Conservation (phyloP, 2,888 invertebrate species). For the Opisthograptis luteolata region DNA sequence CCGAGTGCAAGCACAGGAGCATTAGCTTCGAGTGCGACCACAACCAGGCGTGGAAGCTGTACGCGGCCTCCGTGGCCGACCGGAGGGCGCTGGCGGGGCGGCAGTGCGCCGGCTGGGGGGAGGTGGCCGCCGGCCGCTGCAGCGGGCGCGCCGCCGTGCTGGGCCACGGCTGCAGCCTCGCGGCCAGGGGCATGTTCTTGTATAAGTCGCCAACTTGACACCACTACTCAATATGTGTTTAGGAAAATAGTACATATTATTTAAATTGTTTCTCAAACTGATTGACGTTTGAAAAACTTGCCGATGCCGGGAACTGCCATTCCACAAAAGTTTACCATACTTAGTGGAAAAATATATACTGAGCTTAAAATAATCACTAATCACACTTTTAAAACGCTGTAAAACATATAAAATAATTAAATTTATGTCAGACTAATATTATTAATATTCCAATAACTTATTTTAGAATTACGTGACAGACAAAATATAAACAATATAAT, state of each 20-base stretch:
- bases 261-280: no score
- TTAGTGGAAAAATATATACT: no score
- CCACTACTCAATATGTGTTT: background rate
- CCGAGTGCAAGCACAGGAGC: conserved; percentile 45
- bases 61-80: conserved; percentile 51
- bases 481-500: no score
- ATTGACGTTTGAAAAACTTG: no score
- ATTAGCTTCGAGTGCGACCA: conserved; percentile 71
- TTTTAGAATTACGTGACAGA: no score
- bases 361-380: no score
- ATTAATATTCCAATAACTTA: no score
- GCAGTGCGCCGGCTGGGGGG: conserved; percentile 56
- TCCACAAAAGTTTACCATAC: no score
- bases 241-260: background rate
- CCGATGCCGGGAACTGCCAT: no score
- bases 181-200: conserved; percentile 59
- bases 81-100: conserved; percentile 48
- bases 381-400: no score
- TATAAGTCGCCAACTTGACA: conserved; percentile 49
- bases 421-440: no score
- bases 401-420: no score
- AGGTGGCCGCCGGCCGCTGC: conserved; percentile 53
- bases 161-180: conserved; percentile 55
- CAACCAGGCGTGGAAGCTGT: conserved; percentile 68
- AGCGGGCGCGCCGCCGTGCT: conserved; percentile 53